Evolutionary conservation across 2,888 invertebrate species (phyloP).

Genomic region (Aricia artaxerxes): DNA sequence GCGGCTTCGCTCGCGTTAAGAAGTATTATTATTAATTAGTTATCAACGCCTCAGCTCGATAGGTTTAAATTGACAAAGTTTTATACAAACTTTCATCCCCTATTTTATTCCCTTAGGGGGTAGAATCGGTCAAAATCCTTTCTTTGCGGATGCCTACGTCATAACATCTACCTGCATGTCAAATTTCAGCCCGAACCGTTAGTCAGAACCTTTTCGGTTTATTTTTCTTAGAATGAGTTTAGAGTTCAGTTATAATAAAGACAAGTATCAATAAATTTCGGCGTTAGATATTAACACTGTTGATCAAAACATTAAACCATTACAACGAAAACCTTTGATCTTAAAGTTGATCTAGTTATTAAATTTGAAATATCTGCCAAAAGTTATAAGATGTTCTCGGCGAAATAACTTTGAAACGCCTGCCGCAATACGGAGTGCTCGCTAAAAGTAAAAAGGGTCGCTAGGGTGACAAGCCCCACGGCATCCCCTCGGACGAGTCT

Average conservation of each 20-base stretch:
- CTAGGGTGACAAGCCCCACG: constrained; percentile 21
- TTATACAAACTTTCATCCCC: too few species aligned
- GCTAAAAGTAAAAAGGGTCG: constrained; percentile 56
- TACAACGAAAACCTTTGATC: constrained; percentile 22
- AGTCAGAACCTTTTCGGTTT: neutral
- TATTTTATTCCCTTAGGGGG: too few species aligned
- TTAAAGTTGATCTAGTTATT: constrained; percentile 31
- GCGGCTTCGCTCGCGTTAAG: too few species aligned
- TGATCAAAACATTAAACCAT: constrained; percentile 16
- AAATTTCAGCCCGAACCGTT: too few species aligned
- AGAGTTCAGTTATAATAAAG: neutral
- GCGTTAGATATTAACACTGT: neutral
- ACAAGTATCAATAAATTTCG: neutral
- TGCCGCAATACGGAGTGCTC: constrained; percentile 53
- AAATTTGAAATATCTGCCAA: constrained; percentile 32
- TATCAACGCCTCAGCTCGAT: too few species aligned
- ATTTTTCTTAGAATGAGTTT: neutral
- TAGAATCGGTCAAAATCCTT: too few species aligned
- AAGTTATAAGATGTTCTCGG: constrained; percentile 33
- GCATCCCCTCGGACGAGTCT: constrained; percentile 21
- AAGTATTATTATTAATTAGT: too few species aligned
- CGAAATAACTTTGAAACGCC: constrained; percentile 42
- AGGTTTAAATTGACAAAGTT: too few species aligned
- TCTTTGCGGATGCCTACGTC: too few species aligned
- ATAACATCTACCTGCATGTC: too few species aligned